Conservation (phyloP, 2,888 invertebrate species). For the Drosophila pseudotalamancana region DNA sequence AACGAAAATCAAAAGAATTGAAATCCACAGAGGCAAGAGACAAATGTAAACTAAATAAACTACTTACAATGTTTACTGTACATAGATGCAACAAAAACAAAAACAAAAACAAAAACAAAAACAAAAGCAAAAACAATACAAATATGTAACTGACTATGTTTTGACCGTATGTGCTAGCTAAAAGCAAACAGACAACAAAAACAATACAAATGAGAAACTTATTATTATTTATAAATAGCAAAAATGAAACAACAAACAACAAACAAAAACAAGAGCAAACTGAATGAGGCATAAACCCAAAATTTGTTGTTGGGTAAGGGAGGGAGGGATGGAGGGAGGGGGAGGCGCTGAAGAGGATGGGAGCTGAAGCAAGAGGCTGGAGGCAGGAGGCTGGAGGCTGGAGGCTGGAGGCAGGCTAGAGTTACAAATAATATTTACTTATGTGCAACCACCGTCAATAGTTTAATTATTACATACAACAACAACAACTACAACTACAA, state of each 20-base stretch:
- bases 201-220: constrained; percentile 36
- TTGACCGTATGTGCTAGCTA: constrained; percentile 66
- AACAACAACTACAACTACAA: constrained; percentile 33
- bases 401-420: constrained; percentile 34
- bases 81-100: too few species aligned
- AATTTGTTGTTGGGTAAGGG: not conserved
- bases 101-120: too few species aligned
- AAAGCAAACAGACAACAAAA: constrained; percentile 68
- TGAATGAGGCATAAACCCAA: constrained; percentile 38
- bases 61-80: constrained; percentile 28
- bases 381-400: not conserved
- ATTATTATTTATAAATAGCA: constrained; percentile 28
- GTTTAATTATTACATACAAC: constrained; percentile 54
- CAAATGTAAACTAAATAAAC: constrained; percentile 35
- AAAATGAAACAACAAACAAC: constrained; percentile 26
- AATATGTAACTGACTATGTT: constrained; percentile 44
- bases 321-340: not conserved
- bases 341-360: not conserved
- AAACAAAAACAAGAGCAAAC: constrained; percentile 37
- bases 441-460: constrained; percentile 76
- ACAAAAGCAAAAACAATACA: too few species aligned
- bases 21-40: constrained; percentile 46
- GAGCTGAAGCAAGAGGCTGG: not conserved
- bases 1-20: constrained; percentile 41
- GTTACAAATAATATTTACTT: constrained; percentile 56